A percentile compares a stretch with the other conserved stretches of the same genome.
These are phyloP conservation scores for Bradypodion ventrale DNA, from an alignment of 2,797 vertebrate species.

Conservation along the genomic window DNA sequence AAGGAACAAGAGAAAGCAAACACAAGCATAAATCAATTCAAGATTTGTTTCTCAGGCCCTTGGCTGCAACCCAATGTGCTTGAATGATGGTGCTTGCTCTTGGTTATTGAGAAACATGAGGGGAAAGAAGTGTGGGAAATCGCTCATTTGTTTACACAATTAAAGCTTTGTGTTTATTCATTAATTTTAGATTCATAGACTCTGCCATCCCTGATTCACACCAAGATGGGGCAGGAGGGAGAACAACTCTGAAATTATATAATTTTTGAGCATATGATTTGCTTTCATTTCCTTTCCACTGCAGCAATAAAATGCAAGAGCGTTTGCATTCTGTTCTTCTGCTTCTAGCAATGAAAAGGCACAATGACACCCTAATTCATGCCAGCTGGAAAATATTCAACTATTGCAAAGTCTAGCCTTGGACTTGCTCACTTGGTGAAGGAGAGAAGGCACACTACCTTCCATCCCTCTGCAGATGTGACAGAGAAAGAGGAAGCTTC, in stretches of 20 bases:
- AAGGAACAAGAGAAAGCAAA: background rate
- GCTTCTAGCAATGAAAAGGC: background rate
- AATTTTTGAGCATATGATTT: background rate
- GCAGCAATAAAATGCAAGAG: background rate
- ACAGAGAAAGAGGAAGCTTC: background rate
- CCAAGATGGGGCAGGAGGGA: background rate
- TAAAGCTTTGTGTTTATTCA: constrained; percentile 13
- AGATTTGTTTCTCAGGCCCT: constrained; percentile 2
- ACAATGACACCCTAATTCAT: background rate
- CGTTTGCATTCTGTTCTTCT: background rate
- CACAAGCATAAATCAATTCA: constrained; percentile 9
- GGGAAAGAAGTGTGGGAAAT: constrained; percentile 22
- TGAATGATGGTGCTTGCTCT: background rate
- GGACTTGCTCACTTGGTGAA: background rate
- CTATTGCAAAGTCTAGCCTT: background rate
- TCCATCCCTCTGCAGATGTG: background rate
- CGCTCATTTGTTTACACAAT: constrained; percentile 6
- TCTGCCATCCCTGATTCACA: background rate
- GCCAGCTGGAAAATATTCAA: background rate
- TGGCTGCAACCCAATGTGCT: constrained; percentile 13
- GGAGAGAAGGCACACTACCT: background rate
- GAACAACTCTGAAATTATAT: background rate
- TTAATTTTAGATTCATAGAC: background rate
- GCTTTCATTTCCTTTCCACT: background rate
- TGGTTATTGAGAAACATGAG: background rate